These are phyloP conservation scores for Drosophila yooni DNA, from an alignment of 2,888 invertebrate species.

Conservation along the genomic window DNA sequence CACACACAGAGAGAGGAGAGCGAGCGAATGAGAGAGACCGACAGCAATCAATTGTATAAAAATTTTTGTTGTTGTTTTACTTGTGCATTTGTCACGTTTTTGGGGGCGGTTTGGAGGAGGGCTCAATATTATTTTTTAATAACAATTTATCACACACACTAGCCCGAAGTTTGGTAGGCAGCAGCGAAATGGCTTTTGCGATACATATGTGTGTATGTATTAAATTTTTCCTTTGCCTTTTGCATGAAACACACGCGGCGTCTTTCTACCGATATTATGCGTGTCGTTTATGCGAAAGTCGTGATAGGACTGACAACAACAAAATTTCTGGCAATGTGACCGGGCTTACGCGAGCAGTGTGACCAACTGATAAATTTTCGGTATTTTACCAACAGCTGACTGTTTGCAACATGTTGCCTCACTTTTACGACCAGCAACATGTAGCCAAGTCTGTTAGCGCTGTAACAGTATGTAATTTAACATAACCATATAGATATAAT, in stretches of 20 bases:
- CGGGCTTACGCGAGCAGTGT: slow-evolving; percentile 27
- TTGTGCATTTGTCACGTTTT: slow-evolving; percentile 63
- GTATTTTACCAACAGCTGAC: slow-evolving; percentile 51
- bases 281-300: slow-evolving; percentile 68
- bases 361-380: slow-evolving; percentile 17
- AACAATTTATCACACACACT: slow-evolving; percentile 68
- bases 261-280: slow-evolving; percentile 58
- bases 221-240: slow-evolving; percentile 51
- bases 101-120: slow-evolving; percentile 15
- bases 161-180: slow-evolving; percentile 42
- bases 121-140: slow-evolving; percentile 30
- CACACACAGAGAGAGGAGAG: slow-evolving; percentile 22
- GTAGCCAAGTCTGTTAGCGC: neutral
- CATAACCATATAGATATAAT: neutral
- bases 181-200: slow-evolving; percentile 42
- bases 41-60: slow-evolving; percentile 66
- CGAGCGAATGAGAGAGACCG: slow-evolving; percentile 35
- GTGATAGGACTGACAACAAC: slow-evolving; percentile 62
- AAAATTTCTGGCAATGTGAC: slow-evolving; percentile 53
- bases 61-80: slow-evolving; percentile 36
- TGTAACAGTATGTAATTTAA: neutral
- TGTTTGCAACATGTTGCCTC: slow-evolving; percentile 48
- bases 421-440: neutral
- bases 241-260: slow-evolving; percentile 68
- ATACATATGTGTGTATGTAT: slow-evolving; percentile 50